Conservation (phyloP, 2,888 invertebrate genomes). For the Tineola bisselliella region DNA sequence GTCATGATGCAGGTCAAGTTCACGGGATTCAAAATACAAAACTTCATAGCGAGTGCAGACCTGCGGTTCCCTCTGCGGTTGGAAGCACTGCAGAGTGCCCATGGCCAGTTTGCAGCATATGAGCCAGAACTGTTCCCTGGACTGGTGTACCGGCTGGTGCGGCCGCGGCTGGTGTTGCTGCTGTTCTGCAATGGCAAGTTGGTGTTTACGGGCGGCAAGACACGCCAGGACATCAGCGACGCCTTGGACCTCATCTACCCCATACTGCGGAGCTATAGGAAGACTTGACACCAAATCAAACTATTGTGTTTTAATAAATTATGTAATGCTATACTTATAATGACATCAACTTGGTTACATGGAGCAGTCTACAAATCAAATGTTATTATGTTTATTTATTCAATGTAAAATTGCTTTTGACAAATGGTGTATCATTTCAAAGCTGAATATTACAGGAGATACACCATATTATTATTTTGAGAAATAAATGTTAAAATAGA, state of each 20-base stretch:
- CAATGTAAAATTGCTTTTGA: no score
- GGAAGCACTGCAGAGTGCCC: constrained; percentile 78
- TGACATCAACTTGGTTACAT: no score
- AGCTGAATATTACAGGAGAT: no score
- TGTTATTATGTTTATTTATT: no score
- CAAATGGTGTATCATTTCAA: no score
- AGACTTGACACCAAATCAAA: constrained; percentile 49
- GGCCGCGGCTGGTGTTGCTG: constrained; percentile 92
- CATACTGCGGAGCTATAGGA: constrained; percentile 92
- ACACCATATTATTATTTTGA: no score
- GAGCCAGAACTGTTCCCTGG: constrained; percentile 99
- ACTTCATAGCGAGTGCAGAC: constrained; percentile 80
- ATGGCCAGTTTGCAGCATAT: constrained; percentile 85
- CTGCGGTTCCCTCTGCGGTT: constrained; percentile 76
- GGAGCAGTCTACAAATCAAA: no score
- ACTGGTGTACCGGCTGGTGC: constrained; percentile 97
- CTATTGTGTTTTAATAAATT: not conserved
- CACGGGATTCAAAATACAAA: constrained; percentile 81
- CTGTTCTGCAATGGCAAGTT: constrained; percentile 99
- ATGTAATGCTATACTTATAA: no score
- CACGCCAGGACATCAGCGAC: constrained; percentile 89
- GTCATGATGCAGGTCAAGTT: constrained; percentile 69
- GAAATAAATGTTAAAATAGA: no score
- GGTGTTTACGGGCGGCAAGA: constrained; percentile 96
- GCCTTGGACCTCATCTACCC: constrained; percentile 96